Evolutionary conservation across 2,797 vertebrate species (phyloP).

Genomic region (Sebastes umbrosus): DNA sequence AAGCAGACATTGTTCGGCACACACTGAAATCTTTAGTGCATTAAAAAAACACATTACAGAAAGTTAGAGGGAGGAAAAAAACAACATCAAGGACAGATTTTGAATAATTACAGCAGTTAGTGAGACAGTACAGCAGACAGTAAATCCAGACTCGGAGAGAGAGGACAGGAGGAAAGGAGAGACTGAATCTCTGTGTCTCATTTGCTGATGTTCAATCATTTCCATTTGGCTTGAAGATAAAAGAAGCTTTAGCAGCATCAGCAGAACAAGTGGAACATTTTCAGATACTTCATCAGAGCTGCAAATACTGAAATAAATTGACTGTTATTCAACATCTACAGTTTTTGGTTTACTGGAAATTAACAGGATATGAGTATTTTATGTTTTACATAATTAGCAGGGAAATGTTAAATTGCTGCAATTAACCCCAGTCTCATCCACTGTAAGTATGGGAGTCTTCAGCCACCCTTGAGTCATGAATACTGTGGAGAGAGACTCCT

Average conservation of each 20-base stretch:
- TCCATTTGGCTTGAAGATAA: background rate
- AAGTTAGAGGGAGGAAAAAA: background rate
- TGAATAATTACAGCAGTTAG: slow-evolving; percentile 1
- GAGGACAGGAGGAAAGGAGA: background rate
- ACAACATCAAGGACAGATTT: background rate
- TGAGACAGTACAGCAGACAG: background rate
- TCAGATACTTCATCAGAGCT: background rate
- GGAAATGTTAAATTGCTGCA: background rate
- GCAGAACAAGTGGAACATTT: background rate
- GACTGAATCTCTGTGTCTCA: background rate
- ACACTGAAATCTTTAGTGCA: background rate
- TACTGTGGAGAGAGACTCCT: background rate
- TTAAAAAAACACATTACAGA: background rate
- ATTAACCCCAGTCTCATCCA: background rate
- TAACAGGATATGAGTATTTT: background rate
- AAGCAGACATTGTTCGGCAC: background rate
- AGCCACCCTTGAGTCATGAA: background rate
- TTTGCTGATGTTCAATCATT: background rate
- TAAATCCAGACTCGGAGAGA: background rate
- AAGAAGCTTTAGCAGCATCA: slow-evolving; percentile 3
- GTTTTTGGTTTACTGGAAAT: background rate
- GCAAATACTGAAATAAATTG: background rate
- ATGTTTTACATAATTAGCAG: background rate
- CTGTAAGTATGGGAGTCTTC: background rate
- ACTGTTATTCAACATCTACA: background rate